Evolutionary conservation across 1,140 invertebrate species (phyloP), one percentile per base, ranked within the genome.

Genomic region (Phenacoccus solenopsis): DNA sequence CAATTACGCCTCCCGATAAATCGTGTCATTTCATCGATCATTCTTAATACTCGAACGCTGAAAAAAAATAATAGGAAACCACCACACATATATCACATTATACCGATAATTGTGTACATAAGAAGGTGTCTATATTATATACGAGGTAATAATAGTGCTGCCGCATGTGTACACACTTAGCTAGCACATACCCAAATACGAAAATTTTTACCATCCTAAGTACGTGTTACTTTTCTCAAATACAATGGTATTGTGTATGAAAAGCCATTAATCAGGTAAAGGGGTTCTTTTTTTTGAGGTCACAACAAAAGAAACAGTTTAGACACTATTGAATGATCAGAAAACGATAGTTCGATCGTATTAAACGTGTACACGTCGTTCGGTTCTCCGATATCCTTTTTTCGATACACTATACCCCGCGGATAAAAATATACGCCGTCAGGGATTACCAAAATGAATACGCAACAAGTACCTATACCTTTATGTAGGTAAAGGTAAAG

Each of bases 31-130:
- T n/a, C n/a, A n/a, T n/a, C n/a, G n/a, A n/a, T n/a, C n/a, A n/a
- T n/a, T n/a, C n/a, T n/a, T n/a, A n/a, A n/a, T n/a, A n/a, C n/a
- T n/a, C n/a, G n/a, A n/a, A n/a, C n/a, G n/a, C n/a, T n/a, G n/a
- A n/a, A n/a, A n/a, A n/a, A n/a, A n/a, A n/a, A n/a, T n/a, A n/a
- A n/a, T n/a, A n/a, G n/a, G n/a, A n/a, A n/a, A n/a, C n/a, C n/a
- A n/a, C n/a, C n/a, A n/a, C n/a, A n/a, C n/a, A n/a, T n/a, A n/a
- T n/a, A n/a, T n/a, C n/a, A n/a, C n/a, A n/a, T n/a, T n/a, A n/a
- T n/a, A n/a, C n/a, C n/a, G n/a, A n/a, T 49, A 49, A 49, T 49
- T 49, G 38, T 49, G 38, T 49, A 49, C 38, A n/a, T n/a, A 49
- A 49, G 12, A n/a, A 49, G 38, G 5, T 9, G 38, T 49, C 38